Evolutionary conservation across 2,888 invertebrate species (phyloP).

Genomic region (Habrosyne pyritoides): DNA sequence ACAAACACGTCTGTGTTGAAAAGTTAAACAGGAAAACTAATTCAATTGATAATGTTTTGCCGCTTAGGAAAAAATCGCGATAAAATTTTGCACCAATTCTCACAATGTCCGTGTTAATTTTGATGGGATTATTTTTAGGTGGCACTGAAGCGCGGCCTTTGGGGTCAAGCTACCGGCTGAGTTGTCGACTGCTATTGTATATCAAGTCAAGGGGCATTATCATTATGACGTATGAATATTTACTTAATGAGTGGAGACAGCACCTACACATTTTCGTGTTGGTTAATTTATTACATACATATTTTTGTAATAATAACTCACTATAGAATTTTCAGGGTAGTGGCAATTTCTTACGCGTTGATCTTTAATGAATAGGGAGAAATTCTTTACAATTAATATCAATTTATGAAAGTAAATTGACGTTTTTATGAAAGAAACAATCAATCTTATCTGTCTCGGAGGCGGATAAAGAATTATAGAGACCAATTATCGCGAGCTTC

Average conservation of each 20-base stretch:
- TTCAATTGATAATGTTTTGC: slow-evolving; percentile 2
- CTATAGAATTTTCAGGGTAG: no score
- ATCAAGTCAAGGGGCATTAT: slow-evolving; percentile 46
- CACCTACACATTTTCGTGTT: slow-evolving; percentile 16
- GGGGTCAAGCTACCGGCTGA: slow-evolving; percentile 45
- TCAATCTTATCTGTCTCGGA: not conserved
- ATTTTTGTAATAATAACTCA: no score
- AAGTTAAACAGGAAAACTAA: not conserved
- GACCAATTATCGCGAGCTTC: not conserved
- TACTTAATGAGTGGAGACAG: slow-evolving; percentile 30
- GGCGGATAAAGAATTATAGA: not conserved
- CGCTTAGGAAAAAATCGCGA: not conserved
- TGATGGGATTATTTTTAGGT: slow-evolving; percentile 42
- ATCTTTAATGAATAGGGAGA: not conserved
- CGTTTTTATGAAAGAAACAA: not conserved
- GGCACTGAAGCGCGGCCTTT: slow-evolving; percentile 8
- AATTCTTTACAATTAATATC: no score
- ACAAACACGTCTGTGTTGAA: not conserved
- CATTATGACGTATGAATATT: slow-evolving; percentile 48
- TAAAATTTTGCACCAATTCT: not conserved
- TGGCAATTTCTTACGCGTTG: not conserved
- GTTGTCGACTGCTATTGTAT: slow-evolving; percentile 56
- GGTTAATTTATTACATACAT: slow-evolving; percentile 18
- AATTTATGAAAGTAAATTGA: slow-evolving; percentile 15
- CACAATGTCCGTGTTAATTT: slow-evolving; percentile 28